Conservation (phyloP, 2,888 invertebrate species). For the Boloria euphrosyne region DNA sequence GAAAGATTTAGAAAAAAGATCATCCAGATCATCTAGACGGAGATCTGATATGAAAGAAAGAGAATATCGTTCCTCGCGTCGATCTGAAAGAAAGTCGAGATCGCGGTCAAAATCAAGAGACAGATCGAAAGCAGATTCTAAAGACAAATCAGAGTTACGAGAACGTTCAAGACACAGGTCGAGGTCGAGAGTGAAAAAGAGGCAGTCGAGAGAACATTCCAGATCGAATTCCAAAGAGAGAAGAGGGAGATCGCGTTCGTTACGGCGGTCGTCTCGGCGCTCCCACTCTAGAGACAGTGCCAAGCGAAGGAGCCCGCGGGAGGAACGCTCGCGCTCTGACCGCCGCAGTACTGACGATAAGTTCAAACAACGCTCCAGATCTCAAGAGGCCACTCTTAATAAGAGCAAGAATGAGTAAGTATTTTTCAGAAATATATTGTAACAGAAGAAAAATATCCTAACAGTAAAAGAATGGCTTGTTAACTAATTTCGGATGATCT, state of each 20-base stretch:
- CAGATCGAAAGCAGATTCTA: conserved; percentile 51
- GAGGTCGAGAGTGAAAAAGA: conserved; percentile 59
- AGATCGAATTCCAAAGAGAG: conserved; percentile 56
- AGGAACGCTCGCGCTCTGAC: conserved; percentile 47
- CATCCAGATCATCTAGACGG: conserved; percentile 63
- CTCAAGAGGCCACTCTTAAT: conserved; percentile 62
- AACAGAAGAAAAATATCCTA: no score
- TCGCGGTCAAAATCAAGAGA: conserved; percentile 59
- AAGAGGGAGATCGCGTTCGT: conserved; percentile 53
- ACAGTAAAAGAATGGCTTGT: no score
- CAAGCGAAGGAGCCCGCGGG: conserved; percentile 39
- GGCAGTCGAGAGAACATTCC: conserved; percentile 56
- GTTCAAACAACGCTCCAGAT: conserved; percentile 63
- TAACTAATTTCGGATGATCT: no score
- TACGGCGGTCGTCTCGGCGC: conserved; percentile 45
- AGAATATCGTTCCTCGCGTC: conserved; percentile 58
- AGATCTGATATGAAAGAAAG: conserved; percentile 60
- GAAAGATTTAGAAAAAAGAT: conserved; percentile 60
- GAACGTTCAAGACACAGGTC: conserved; percentile 60
- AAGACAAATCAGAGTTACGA: conserved; percentile 58
- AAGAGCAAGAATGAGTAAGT: conserved; percentile 74
- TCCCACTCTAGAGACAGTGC: conserved; percentile 44
- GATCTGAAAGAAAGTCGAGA: conserved; percentile 57
- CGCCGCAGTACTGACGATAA: conserved; percentile 58
- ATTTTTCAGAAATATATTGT: conserved; percentile 3